Conservation (phyloP, 2,888 invertebrate genomes). For the Hypolimnas misippus region DNA sequence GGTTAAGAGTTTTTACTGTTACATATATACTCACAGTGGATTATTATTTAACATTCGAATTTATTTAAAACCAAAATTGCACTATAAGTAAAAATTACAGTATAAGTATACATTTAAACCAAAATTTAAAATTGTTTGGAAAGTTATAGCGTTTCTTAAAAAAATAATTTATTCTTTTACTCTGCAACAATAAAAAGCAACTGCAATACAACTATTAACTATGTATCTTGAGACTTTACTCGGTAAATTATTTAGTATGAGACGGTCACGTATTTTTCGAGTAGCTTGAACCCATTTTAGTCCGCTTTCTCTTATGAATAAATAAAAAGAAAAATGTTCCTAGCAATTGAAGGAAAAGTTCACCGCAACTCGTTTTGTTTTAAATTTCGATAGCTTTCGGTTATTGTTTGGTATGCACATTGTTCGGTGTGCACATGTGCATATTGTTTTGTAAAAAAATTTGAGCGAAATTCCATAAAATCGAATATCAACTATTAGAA, state of each 20-base stretch:
- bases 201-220: slow-evolving; percentile 49
- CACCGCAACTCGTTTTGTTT: slow-evolving; percentile 50
- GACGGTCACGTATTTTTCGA: slow-evolving; percentile 78
- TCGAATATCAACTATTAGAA: too few relatives aligned
- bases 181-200: slow-evolving; percentile 7
- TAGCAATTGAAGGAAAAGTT: slow-evolving; percentile 64
- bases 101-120: neutral
- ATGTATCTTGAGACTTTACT: slow-evolving; percentile 52
- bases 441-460: too few relatives aligned
- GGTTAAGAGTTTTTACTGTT: too few relatives aligned
- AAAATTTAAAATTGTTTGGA: neutral
- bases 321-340: slow-evolving; percentile 71
- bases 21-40: too few relatives aligned
- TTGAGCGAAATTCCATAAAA: too few relatives aligned
- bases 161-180: neutral
- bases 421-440: too few relatives aligned
- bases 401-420: neutral
- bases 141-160: neutral
- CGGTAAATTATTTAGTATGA: slow-evolving; percentile 71
- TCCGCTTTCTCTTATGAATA: slow-evolving; percentile 76
- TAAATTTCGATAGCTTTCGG: slow-evolving; percentile 44
- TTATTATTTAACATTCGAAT: too few relatives aligned
- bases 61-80: too few relatives aligned
- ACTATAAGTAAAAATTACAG: too few relatives aligned
- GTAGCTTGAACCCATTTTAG: slow-evolving; percentile 73